Conservation (phyloP, 2,888 invertebrate genomes). For the Pinctada fucata region DNA sequence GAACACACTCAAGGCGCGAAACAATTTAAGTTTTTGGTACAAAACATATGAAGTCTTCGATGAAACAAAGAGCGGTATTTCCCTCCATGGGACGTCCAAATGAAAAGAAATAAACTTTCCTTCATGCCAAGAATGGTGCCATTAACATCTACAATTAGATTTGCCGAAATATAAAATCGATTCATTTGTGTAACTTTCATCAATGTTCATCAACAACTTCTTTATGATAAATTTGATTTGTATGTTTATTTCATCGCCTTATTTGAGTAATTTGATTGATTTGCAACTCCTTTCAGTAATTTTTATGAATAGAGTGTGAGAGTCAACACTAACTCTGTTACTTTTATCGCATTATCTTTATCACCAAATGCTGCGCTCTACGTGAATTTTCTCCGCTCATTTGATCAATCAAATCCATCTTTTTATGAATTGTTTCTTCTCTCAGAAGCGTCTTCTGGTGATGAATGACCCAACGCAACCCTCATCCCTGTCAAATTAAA, state of each 20-base stretch:
- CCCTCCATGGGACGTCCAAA: no score
- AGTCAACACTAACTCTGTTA: slow-evolving; percentile 32
- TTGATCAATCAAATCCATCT: neutral
- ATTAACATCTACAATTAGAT: no score
- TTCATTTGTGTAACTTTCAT: slow-evolving; percentile 40
- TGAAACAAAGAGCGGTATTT: no score
- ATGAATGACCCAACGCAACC: no score
- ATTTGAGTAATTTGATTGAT: slow-evolving; percentile 39
- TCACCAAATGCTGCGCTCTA: slow-evolving; percentile 3
- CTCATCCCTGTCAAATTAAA: neutral
- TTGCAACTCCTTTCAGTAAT: slow-evolving; percentile 23
- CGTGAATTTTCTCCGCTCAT: neutral
- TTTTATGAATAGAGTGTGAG: slow-evolving; percentile 24
- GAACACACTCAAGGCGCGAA: no score
- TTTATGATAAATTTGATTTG: slow-evolving; percentile 45
- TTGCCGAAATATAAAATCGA: slow-evolving; percentile 25
- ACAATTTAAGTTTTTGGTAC: no score
- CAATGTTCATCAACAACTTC: slow-evolving; percentile 35
- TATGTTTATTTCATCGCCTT: slow-evolving; percentile 49
- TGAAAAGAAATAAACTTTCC: no score
- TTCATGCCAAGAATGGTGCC: no score
- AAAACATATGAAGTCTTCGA: no score
- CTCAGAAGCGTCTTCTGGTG: no score
- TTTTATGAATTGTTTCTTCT: neutral
- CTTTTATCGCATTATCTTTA: slow-evolving; percentile 5